These are phyloP conservation scores for Kryptopterus vitreolus DNA, from an alignment of 2,797 vertebrate species.

Conservation along the genomic window DNA sequence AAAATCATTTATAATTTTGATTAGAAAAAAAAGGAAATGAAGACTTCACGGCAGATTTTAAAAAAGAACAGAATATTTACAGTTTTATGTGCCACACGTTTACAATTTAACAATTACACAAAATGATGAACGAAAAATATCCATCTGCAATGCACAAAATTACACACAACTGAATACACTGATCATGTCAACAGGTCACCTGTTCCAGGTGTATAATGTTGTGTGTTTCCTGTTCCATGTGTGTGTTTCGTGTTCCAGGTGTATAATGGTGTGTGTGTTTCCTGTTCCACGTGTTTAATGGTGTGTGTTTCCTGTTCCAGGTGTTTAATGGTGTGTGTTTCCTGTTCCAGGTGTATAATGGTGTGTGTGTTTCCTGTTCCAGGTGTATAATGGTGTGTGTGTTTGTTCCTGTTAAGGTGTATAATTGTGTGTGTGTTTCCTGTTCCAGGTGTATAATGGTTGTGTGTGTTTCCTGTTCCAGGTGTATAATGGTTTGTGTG, in stretches of 20 bases:
- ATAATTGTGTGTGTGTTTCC: no score
- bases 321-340: background rate
- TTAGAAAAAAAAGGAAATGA: background rate
- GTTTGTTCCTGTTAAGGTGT: background rate
- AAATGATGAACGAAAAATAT: background rate
- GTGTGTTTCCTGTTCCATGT: background rate
- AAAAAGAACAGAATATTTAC: background rate
- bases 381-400: background rate
- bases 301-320: background rate
- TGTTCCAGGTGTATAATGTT: background rate
- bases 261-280: background rate
- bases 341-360: background rate
- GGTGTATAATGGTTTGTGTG: background rate
- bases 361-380: background rate
- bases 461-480: background rate
- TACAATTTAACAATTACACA: conserved; percentile 6
- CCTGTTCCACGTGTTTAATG: background rate
- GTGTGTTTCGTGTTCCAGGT: background rate
- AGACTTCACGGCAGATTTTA: background rate
- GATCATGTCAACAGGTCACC: background rate
- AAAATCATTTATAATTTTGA: no score
- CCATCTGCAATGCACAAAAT: background rate
- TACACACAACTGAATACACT: background rate
- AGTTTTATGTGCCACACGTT: background rate
- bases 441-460: background rate